These are phyloP conservation scores for Brachionus paranguensis DNA, from an alignment of 1,140 invertebrate genomes.

Conservation along the genomic window DNA sequence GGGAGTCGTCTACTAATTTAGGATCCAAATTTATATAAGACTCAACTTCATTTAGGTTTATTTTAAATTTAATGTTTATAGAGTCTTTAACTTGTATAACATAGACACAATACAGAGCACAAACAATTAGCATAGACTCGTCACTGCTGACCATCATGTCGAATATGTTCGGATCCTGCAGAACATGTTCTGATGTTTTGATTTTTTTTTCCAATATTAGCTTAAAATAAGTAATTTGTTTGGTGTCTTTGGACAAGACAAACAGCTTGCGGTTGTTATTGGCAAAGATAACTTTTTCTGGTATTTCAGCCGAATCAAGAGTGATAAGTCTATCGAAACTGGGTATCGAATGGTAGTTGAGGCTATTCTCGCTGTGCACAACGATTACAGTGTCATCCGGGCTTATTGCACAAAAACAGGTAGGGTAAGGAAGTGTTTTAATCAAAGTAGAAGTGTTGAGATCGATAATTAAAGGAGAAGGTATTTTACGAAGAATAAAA, in stretches of 20 bases:
- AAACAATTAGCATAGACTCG: neutral
- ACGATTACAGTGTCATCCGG: constrained; percentile 10
- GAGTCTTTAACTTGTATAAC: neutral
- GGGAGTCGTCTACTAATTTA: neutral
- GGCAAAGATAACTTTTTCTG: constrained; percentile 15
- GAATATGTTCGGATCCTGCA: constrained; percentile 19
- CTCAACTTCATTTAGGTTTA: neutral
- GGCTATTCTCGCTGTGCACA: constrained; percentile 17
- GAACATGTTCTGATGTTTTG: neutral
- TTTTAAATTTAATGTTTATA: constrained; percentile 16
- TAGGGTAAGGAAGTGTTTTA: neutral
- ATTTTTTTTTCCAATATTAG: constrained; percentile 5
- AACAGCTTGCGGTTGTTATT: constrained; percentile 22
- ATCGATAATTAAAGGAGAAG: constrained; percentile 23
- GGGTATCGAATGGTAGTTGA: neutral
- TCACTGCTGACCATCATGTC: neutral
- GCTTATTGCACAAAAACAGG: constrained; percentile 30
- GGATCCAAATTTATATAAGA: neutral
- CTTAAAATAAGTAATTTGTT: constrained; percentile 11
- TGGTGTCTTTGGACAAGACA: constrained; percentile 23
- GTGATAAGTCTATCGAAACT: neutral
- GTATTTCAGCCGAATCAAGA: constrained; percentile 24
- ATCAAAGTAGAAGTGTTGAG: neutral
- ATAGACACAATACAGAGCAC: constrained; percentile 16
- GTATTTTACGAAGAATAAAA: constrained; percentile 5